Base-by-base conservation (phyloP, 30 jellyfish, hydroid and myxozoan species). In the Morbakka virulenta region DNA sequence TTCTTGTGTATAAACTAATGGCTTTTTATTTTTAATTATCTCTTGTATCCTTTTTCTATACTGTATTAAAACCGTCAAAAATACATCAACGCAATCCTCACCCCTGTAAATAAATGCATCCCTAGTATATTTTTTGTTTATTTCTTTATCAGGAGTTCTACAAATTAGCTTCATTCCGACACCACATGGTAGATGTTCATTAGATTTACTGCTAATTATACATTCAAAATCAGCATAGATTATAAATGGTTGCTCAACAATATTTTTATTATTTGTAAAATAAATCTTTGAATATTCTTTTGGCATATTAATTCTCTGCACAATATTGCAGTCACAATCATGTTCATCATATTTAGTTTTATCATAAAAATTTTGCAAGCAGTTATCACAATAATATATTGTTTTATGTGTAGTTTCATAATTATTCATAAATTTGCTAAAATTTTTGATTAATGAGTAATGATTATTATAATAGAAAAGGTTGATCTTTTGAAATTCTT, bases 201-300 rank as follows among this genome's bases (percentile, higher is more conserved):
- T 63, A 31, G 25, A 52, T 33, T 24, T 79, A 27, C 28, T 74
- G 30, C 62, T 77, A 28, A 77, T 74, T 26, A 74, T 74, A 28
- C 77, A 76, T 50, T 69, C 87, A 13, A 67, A 64, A 32, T 76
- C 88, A 4, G 91, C 91, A 28, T 80, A 80, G 41, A 80, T 65
- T 28, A 80, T 84, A 51, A 80, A 80, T 48, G 79, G 79, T 67
- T 17, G 13, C 2, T n/a, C n/a, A n/a, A n/a, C n/a, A n/a, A n/a
- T n/a, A n/a, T n/a, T n/a, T n/a, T 76, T 17, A 41, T 61, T 61
- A 52, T 76, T 53, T 4, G 35, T 74, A 29, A 76, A 76, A 4
- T 62, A 22, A 35, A 76, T 31, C 64, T 20, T 32, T n/a, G 53
- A 52, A 33, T 67, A 50, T 28, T 79, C 48, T 0, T 32, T 30